Evolutionary conservation across 2,113 vertebrate species (phyloP).

Genomic region (Corvus moneduloides): DNA sequence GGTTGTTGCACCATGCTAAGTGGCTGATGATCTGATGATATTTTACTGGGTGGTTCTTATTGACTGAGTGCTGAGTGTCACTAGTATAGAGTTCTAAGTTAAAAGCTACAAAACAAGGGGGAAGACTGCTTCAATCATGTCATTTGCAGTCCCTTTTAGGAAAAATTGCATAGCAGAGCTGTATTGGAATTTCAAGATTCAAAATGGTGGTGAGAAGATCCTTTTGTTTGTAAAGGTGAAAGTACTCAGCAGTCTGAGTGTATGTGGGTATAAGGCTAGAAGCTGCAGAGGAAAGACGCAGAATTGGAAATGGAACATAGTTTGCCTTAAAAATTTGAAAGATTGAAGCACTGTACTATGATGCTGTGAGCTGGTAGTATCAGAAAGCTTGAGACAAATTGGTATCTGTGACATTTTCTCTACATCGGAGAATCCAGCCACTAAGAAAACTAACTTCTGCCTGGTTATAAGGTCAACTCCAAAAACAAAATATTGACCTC

Average conservation of each 20-base stretch:
- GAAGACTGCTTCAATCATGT: not conserved
- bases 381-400: not conserved
- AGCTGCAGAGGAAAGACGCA: not conserved
- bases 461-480: not conserved
- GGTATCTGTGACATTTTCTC: not conserved
- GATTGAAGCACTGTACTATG: not conserved
- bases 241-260: not conserved
- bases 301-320: not conserved
- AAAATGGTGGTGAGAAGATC: not conserved
- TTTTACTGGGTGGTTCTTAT: not conserved
- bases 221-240: not conserved
- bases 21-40: not conserved
- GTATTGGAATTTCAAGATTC: not conserved
- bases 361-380: not conserved
- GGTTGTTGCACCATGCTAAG: not conserved
- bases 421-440: not conserved
- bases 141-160: not conserved
- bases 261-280: not conserved
- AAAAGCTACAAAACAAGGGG: not conserved
- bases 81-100: not conserved
- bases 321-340: not conserved
- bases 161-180: not conserved
- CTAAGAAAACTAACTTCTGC: not conserved
- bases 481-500: not conserved
- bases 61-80: not conserved